These are phyloP conservation scores for Pipistrellus nathusii DNA, from an alignment of 2,797 vertebrate genomes.

Conservation along the genomic window DNA sequence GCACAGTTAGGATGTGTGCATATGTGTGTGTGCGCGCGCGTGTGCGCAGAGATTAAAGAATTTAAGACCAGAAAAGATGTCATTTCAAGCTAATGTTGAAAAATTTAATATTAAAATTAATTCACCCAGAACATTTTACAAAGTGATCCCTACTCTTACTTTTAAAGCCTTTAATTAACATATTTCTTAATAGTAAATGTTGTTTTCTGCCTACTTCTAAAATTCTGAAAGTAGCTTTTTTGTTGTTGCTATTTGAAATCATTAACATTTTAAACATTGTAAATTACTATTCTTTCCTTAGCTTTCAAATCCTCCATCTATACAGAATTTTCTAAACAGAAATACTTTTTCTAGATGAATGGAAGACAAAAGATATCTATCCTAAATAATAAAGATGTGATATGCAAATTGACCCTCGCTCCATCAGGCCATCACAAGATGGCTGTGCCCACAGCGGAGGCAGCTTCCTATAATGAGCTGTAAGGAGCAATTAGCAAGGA, in stretches of 20 bases:
- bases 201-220: conserved; percentile 25
- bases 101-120: conserved; percentile 48
- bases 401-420: too few species aligned
- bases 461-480: too few species aligned
- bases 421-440: too few species aligned
- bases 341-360: background rate
- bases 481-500: too few species aligned
- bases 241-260: conserved; percentile 46
- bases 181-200: background rate
- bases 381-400: too few species aligned
- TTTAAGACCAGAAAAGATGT: background rate
- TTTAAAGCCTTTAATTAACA: conserved; percentile 16
- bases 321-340: conserved; percentile 4
- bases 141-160: background rate
- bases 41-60: background rate
- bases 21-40: too few species aligned
- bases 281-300: background rate
- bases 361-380: background rate
- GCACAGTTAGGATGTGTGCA: background rate
- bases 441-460: too few species aligned
- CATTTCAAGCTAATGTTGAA: conserved; percentile 31
- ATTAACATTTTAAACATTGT: conserved; percentile 41
- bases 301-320: background rate
- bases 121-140: conserved; percentile 26
- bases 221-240: background rate